Evolutionary conservation across 2,797 vertebrate genomes (phyloP), one percentile per base, ranked within the genome.

Genomic region (Psittacula echo): DNA sequence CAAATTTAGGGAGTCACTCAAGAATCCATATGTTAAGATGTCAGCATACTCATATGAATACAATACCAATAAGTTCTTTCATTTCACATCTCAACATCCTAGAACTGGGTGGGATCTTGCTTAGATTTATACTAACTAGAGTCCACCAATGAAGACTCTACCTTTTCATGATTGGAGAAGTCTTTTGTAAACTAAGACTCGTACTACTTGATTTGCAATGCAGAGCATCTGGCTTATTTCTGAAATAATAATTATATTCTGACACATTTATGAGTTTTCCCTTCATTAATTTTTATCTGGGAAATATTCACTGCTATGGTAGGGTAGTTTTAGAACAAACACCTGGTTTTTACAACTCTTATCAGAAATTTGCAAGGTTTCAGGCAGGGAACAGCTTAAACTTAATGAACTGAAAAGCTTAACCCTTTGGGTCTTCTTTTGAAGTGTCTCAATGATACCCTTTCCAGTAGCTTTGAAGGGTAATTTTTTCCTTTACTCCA

Each of bases 281-380:
- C 96, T 96, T 97, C 95, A 97, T 97, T 97, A 97, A 96, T 97
- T 97, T 98, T 98, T 97, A 97, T 97, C 92, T 96, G 73, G 41
- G 91, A 98, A 95, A 74, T 96, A 97, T 94, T 97, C 93, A 89
- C 34, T 95, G 94, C 96, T 96, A 88, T 95, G 78, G 75, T 94
- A 97, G 86, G 93, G 77, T 95, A 94, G 87, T 96, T 98, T 97
- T 97, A 97, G 96, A 98, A 97, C 84, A 98, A 98, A 96, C 95
- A 98, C 95, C 94, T 97, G 96, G 44, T 96, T 97, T 98, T 97
- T 97, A 97, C 93, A 98, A 97, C 89, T 97, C 85, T 94, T 97
- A 96, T 88, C 80, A 94, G 94, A 97, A 96, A 96, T 92, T 75
- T 94, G 95, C 84, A 95, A 94, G 85, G 82, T 96, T 96, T 97